These are phyloP conservation scores for Coccyzus lansbergi DNA, from an alignment of 2,797 vertebrate species.

Conservation along the genomic window DNA sequence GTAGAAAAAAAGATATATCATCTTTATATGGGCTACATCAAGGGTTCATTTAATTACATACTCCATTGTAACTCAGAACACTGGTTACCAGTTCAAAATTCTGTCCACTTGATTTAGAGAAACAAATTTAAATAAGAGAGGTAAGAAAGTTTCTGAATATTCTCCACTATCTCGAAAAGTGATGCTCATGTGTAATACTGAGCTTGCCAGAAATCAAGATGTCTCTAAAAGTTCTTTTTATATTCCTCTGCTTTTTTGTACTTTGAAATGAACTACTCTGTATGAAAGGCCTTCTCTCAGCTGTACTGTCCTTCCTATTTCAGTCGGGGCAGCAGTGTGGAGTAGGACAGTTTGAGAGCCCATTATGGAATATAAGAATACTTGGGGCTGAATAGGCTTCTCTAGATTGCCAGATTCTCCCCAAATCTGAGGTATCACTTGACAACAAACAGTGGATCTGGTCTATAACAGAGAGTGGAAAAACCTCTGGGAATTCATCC, in stretches of 20 bases:
- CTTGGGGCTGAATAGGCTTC: not conserved
- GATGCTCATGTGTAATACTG: not conserved
- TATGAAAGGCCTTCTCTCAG: not conserved
- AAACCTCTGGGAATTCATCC: slow-evolving; percentile 35
- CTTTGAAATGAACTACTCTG: not conserved
- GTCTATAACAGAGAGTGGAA: slow-evolving; percentile 1
- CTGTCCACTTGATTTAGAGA: not conserved
- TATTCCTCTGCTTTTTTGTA: not conserved
- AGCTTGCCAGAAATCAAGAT: not conserved
- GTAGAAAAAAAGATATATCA: not conserved
- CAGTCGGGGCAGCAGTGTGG: not conserved
- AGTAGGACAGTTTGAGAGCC: not conserved
- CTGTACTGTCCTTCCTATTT: not conserved
- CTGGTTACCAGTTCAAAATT: not conserved
- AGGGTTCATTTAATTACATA: not conserved
- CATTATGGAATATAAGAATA: not conserved
- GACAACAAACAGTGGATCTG: not conserved
- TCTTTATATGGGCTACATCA: not conserved
- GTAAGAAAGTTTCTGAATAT: not conserved
- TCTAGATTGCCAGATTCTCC: not conserved
- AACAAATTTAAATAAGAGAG: not conserved
- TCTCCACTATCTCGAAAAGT: not conserved
- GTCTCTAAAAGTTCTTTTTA: not conserved
- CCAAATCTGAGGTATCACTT: not conserved
- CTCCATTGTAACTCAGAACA: not conserved